Base-by-base conservation (phyloP, 2,888 invertebrate species). In the Thereva nobilitata region DNA sequence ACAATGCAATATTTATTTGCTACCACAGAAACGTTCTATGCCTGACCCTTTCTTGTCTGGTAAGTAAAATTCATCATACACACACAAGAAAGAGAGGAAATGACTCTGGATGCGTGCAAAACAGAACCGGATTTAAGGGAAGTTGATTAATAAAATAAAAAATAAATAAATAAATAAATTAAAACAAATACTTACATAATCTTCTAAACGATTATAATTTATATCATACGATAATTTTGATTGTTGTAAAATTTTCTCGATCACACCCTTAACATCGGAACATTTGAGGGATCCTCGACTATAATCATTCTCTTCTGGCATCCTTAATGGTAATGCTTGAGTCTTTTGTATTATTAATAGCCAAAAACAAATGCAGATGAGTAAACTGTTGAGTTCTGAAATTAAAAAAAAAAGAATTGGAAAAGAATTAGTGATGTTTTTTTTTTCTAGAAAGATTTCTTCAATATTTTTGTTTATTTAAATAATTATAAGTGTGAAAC, bases 361-460 rank as follows among this genome's bases (percentile, higher is more conserved):
- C 67, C 70, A 68, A 64, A 70, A 57, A 47, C 63, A 70, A 41
- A 70, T 57, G 52, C 63, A 67, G 50, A 70, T 42, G 38, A 70
- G 10, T 55, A 70, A 64, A 63, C 65, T 68, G 65, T 63, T 70
- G 67, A 70, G 50, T 61, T 68, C 70, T 70, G 68, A 2, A 66
- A 68, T 34, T 38, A 10, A 34, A 53, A 10, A 37, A 37, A 35
- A 52, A 49, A 23, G n/a, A 53, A 68, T 10, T 23, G 40, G n/a
- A 53, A 53, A 10, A 44, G 12, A 49, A 41, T 37, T 42, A 1
- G 49, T n/a, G 49, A n/a, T 35, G 54, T 61, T 45, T 9, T 54
- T 54, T 41, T 47, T 35, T 8, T 52, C 47, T 61, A 38, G n/a
- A 53, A 53, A 53, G 37, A 53, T 38, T 38, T 4, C 23, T 23